Base-by-base conservation (phyloP, 2,113 vertebrate species). In the Cyphomyrus plagiostoma region DNA sequence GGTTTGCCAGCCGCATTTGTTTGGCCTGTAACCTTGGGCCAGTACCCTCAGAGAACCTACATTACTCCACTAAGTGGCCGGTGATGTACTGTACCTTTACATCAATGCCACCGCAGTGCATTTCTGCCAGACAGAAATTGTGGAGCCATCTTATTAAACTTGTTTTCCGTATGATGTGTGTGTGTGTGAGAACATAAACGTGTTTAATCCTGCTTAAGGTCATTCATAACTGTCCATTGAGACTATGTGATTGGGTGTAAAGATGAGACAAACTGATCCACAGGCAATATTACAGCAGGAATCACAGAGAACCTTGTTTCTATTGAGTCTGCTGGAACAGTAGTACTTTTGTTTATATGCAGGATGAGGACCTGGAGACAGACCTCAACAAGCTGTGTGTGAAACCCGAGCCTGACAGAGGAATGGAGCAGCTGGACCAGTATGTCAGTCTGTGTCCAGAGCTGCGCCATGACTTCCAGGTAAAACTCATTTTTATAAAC, bases 351-450 rank as follows among this genome's bases (percentile, higher is more conserved):
- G 49, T 82, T 26, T 48, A 6, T 26, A 89, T 7, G 21, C 89
- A 99, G 98, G 97, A 98, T 86, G 97, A 98, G 30, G 98, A 99
- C 90, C 94, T 99, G 92, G 98, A 99, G 94, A 98, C 96, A 10
- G 98, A 98, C 50, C 50, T 97, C 88, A 95, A 92, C 91, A 97
- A 96, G 90, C 91, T 99, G 90, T 95, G 87, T 23, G 90, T 93
- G 66, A 95, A 90, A 4, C 95, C 97, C 6, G 92, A 92, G 1
- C 96, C 93, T 17, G 97, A 98, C 91, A 77, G 96, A 39, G 95
- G 96, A 3, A 94, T 95, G 90, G 95, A 95, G 45, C 96, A 97
- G 1, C 93, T 98, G 90, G 56, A 88, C 0, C 97, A 97, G 23
- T 99, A 98, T 58, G 91, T 91, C 74, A 89, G 90, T 0, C 86